phyloP scores from a whole-genome alignment of 2,113 vertebrate species.

The Drymodes brunneopygia region DNA sequence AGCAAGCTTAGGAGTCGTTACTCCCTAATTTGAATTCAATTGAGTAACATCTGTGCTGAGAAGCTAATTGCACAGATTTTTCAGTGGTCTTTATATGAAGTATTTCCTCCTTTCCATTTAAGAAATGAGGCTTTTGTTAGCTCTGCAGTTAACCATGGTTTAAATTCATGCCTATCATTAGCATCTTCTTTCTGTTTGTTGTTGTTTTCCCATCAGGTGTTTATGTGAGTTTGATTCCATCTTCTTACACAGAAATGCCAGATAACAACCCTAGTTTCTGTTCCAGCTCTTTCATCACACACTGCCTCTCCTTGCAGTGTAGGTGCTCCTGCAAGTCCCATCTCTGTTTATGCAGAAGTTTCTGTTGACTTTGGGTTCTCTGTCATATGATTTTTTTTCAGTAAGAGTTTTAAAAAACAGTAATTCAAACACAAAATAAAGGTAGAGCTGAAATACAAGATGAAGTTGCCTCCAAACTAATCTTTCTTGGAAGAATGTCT shows the following conservation, averaged over 20 bases:
- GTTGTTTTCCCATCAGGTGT: background rate
- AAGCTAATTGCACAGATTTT: conserved; percentile 37
- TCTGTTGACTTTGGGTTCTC: background rate
- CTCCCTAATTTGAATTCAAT: conserved; percentile 25
- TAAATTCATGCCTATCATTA: background rate
- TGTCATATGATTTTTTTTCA: background rate
- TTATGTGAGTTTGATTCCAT: background rate
- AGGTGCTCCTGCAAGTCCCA: background rate
- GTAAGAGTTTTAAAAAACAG: background rate
- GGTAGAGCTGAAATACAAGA: background rate
- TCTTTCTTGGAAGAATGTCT: background rate
- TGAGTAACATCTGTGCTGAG: conserved; percentile 1
- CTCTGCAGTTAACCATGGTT: background rate
- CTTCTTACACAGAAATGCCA: background rate
- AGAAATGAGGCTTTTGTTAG: background rate
- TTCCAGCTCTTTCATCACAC: background rate
- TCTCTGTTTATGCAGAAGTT: background rate
- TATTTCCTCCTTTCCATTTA: background rate
- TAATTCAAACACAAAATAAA: background rate
- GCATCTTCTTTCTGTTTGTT: background rate
- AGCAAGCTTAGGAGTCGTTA: background rate
- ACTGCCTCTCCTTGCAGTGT: background rate
- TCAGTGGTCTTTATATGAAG: background rate
- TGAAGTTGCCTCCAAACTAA: background rate
- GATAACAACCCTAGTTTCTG: background rate